phyloP scores from a whole-genome alignment of 1,140 invertebrate genomes.

The Magallana ariakensis region DNA sequence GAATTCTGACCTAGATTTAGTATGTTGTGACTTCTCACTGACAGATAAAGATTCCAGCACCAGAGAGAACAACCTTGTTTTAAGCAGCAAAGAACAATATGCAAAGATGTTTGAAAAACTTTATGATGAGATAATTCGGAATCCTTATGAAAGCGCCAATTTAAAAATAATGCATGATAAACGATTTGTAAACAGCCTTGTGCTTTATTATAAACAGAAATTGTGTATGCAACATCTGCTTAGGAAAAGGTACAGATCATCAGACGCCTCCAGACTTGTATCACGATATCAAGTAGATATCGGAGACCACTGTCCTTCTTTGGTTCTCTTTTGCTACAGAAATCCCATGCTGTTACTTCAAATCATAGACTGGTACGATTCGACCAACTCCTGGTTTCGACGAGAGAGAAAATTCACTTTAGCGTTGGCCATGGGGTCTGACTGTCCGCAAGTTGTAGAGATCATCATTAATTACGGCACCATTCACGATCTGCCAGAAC shows the following conservation, averaged over 20 bases:
- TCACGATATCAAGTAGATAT: not conserved
- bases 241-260: not conserved
- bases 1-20: not conserved
- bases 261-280: not conserved
- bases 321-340: not conserved
- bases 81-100: not conserved
- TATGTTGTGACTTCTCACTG: not conserved
- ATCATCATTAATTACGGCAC: not conserved
- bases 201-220: not conserved
- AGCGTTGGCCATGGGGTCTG: not conserved
- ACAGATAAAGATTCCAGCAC: not conserved
- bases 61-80: not conserved
- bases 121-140: not conserved
- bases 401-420: not conserved
- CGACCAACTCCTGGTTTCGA: constrained; percentile 12
- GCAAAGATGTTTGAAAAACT: not conserved
- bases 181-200: not conserved
- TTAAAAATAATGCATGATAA: not conserved
- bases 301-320: not conserved
- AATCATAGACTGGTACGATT: constrained; percentile 8
- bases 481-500: not conserved
- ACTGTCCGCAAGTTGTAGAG: constrained; percentile 19
- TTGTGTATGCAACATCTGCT: not conserved
- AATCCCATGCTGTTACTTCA: not conserved
- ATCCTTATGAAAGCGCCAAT: not conserved